Evolutionary conservation across 2,888 invertebrate species (phyloP).

Genomic region (Cephus rjabovi): DNA sequence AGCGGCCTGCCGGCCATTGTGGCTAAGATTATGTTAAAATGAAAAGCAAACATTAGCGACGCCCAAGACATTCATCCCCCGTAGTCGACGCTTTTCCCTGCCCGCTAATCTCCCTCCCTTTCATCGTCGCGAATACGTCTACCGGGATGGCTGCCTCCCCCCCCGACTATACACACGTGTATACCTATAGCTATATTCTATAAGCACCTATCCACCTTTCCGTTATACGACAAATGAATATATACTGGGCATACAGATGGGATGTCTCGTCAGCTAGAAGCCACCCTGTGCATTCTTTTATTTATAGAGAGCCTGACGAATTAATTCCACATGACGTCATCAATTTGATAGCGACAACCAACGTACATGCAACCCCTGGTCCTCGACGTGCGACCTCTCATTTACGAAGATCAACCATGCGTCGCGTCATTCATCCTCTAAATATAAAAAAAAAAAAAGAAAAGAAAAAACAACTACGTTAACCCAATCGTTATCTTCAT

Average conservation of each 20-base stretch:
- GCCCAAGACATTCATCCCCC: background rate
- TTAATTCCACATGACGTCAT: constrained; percentile 48
- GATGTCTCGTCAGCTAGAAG: background rate
- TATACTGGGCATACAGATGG: background rate
- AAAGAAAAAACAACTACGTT: constrained; percentile 43
- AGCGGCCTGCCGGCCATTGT: constrained; percentile 33
- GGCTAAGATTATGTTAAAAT: constrained; percentile 45
- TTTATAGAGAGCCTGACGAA: constrained; percentile 29
- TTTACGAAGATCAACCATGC: constrained; percentile 60
- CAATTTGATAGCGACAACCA: constrained; percentile 39
- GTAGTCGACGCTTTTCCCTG: background rate
- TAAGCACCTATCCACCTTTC: background rate
- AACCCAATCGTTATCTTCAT: constrained; percentile 47
- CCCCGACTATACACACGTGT: background rate
- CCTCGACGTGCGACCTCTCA: constrained; percentile 36
- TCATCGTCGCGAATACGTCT: background rate
- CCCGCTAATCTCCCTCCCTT: background rate
- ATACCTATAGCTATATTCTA: background rate
- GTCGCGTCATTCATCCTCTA: constrained; percentile 56
- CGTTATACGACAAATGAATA: background rate
- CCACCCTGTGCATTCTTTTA: background rate
- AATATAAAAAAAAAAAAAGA: constrained; percentile 34
- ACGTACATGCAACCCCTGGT: constrained; percentile 16
- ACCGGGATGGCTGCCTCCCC: background rate
- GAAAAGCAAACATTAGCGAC: constrained; percentile 39